Evolutionary conservation across 1,140 invertebrate species (phyloP).

Genomic region (Drosophila asahinai): DNA sequence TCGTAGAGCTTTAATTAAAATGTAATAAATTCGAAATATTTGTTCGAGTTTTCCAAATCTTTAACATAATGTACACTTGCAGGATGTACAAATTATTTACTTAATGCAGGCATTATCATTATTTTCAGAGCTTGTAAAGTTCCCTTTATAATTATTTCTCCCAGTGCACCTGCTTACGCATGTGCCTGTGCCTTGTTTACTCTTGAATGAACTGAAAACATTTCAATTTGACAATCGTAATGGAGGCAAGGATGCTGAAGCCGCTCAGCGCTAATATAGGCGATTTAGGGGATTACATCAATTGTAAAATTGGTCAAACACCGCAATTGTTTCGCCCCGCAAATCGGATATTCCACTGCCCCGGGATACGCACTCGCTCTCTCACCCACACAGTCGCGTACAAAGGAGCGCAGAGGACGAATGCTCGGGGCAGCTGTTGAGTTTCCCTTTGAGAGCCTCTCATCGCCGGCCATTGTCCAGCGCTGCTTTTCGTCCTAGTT

Average conservation of each 20-base stretch:
- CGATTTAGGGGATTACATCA: slow-evolving; percentile 79
- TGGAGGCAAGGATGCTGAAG: slow-evolving; percentile 55
- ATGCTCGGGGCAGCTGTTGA: slow-evolving; percentile 62
- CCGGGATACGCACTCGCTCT: slow-evolving; percentile 43
- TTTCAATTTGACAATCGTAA: slow-evolving; percentile 74
- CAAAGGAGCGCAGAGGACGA: slow-evolving; percentile 22
- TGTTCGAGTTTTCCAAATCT: too few relatives aligned
- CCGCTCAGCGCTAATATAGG: slow-evolving; percentile 72
- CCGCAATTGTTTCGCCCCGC: slow-evolving; percentile 82
- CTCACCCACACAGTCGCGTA: slow-evolving; percentile 26
- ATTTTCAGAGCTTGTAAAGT: too few relatives aligned
- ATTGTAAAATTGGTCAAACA: slow-evolving; percentile 83
- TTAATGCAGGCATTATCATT: too few relatives aligned
- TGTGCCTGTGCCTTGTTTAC: slow-evolving; percentile 55
- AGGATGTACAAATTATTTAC: too few relatives aligned
- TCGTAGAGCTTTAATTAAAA: too few relatives aligned
- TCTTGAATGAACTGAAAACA: slow-evolving; percentile 83
- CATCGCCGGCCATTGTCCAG: slow-evolving; percentile 54
- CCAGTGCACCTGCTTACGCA: slow-evolving; percentile 24
- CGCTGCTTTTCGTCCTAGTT: slow-evolving; percentile 50
- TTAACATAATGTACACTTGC: too few relatives aligned
- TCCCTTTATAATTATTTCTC: neutral
- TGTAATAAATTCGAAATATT: too few relatives aligned
- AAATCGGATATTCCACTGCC: slow-evolving; percentile 80
- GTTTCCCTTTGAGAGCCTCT: slow-evolving; percentile 62